A percentile compares a stretch with the other conserved stretches of the same genome.
Conservation (phyloP, 1,140 invertebrate genomes). For the Diorhabda carinulata region DNA sequence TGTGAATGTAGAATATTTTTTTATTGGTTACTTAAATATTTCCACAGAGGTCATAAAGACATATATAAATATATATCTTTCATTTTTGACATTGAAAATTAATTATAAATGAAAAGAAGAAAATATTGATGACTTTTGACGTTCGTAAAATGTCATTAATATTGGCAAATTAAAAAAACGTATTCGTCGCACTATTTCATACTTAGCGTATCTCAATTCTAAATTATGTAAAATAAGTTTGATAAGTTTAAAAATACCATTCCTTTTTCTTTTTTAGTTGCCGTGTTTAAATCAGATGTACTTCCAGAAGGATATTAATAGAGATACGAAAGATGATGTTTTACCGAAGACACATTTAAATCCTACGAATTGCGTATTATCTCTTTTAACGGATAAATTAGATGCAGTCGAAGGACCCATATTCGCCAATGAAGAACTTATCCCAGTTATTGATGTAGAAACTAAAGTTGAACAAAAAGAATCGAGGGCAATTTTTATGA, state of each 20-base stretch:
- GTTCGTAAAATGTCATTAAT: too few relatives aligned
- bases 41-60: too few relatives aligned
- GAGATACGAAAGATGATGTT: not conserved
- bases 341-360: not conserved
- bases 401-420: not conserved
- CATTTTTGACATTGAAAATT: too few relatives aligned
- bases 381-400: not conserved
- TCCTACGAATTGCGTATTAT: not conserved
- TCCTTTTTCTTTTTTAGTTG: slow-evolving; percentile 1
- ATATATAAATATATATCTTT: too few relatives aligned
- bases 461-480: not conserved
- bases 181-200: too few relatives aligned
- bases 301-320: not conserved
- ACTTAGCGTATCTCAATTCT: too few relatives aligned
- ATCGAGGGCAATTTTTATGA: not conserved
- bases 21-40: too few relatives aligned
- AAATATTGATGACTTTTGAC: too few relatives aligned
- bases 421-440: slow-evolving; percentile 5
- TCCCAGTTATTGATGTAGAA: not conserved
- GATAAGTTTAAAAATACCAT: not conserved
- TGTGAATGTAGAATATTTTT: too few relatives aligned
- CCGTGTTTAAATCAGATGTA: not conserved
- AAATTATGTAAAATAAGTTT: not conserved
- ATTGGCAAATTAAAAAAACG: too few relatives aligned
- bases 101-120: too few relatives aligned